Conservation (phyloP, 2,797 vertebrate species). For the Garrulus glandarius region DNA sequence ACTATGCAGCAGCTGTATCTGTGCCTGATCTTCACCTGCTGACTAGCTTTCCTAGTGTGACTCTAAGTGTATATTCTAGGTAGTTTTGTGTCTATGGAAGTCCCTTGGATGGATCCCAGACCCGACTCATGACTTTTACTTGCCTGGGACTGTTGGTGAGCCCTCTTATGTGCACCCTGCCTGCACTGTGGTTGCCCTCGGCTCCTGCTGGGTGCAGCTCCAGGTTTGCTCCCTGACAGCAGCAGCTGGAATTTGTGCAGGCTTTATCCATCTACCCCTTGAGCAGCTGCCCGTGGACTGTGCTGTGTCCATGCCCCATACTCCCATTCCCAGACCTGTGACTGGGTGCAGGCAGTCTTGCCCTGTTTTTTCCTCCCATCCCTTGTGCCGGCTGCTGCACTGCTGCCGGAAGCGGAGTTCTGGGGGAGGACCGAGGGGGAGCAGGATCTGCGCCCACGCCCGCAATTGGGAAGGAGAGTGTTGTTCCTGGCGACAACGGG, state of each 20-base stretch:
- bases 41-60: background rate
- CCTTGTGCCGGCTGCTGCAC: background rate
- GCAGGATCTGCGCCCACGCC: background rate
- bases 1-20: too few species aligned
- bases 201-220: background rate
- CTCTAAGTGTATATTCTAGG: too few species aligned
- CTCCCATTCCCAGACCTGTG: background rate
- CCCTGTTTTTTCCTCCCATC: background rate
- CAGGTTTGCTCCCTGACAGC: background rate
- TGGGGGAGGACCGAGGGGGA: fast-evolving
- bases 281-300: background rate
- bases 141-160: background rate
- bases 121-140: background rate
- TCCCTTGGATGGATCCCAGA: background rate
- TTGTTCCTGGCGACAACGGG: background rate
- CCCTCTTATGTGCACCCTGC: too few species aligned
- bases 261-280: background rate
- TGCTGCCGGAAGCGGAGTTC: background rate
- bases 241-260: background rate
- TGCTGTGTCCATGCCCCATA: background rate
- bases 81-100: background rate
- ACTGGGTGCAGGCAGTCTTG: too few species aligned
- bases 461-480: fast-evolving
- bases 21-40: background rate
- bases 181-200: background rate